Conservation (phyloP, 2,797 vertebrate genomes). For the Naso thynnoides region DNA sequence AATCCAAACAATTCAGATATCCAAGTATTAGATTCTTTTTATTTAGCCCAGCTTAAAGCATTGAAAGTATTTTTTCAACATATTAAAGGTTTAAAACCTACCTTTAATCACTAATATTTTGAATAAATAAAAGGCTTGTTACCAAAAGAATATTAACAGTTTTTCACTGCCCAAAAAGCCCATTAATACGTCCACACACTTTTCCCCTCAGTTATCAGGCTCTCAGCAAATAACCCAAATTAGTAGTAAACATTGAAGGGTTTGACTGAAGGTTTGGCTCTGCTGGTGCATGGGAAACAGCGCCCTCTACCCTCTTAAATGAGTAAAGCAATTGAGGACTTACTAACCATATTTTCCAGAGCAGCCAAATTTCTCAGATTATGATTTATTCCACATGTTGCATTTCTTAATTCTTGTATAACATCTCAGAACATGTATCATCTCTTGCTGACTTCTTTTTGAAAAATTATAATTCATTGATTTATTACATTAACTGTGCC, state of each 20-base stretch:
- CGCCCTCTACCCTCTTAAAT: neutral
- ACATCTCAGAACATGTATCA: neutral
- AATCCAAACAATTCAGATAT: neutral
- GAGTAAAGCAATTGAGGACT: neutral
- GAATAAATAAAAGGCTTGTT: no score
- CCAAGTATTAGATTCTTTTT: neutral
- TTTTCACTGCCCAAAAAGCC: no score
- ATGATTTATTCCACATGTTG: no score
- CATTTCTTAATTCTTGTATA: neutral
- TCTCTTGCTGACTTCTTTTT: neutral
- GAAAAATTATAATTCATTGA: neutral
- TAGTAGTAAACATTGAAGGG: no score
- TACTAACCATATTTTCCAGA: no score
- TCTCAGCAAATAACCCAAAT: neutral
- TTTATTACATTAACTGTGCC: no score
- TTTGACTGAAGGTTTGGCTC: neutral
- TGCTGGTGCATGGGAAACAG: neutral
- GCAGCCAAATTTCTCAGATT: neutral
- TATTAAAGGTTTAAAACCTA: no score
- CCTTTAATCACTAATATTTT: no score
- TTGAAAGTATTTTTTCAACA: no score
- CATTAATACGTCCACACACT: no score
- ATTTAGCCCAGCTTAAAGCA: no score
- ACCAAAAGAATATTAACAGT: no score
- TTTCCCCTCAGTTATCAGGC: neutral